Evolutionary conservation across 2,797 vertebrate species (phyloP).

Genomic region (Orientallactaga sibirica): DNA sequence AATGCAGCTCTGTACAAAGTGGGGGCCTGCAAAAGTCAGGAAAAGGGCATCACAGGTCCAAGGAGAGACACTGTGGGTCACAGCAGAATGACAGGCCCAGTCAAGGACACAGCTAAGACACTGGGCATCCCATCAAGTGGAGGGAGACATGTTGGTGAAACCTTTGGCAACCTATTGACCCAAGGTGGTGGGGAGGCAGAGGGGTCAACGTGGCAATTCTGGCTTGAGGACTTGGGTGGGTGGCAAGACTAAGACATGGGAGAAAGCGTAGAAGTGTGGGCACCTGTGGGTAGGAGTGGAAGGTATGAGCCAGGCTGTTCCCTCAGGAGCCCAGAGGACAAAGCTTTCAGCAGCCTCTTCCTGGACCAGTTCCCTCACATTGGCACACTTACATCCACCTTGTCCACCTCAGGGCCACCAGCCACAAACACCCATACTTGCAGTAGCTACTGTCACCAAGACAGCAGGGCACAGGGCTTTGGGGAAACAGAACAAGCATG

Average conservation of each 20-base stretch:
- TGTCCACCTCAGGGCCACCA: neutral
- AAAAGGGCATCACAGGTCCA: fast-evolving
- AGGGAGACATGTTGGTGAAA: neutral
- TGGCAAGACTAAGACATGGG: neutral
- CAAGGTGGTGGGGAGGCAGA: neutral
- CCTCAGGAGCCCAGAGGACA: neutral
- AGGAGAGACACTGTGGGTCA: neutral
- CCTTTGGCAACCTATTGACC: neutral
- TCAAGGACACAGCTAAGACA: neutral
- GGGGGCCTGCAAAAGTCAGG: too few relatives aligned
- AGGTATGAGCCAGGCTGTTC: neutral
- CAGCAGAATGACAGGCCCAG: too few relatives aligned
- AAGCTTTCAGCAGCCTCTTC: neutral
- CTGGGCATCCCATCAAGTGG: neutral
- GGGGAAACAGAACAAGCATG: neutral
- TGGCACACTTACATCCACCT: fast-evolving
- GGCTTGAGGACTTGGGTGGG: neutral
- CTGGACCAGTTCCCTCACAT: fast-evolving
- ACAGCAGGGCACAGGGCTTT: neutral
- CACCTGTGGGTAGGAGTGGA: fast-evolving
- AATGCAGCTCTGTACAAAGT: fast-evolving
- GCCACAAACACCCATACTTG: fast-evolving
- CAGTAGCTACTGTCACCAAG: neutral
- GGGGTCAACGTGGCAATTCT: neutral
- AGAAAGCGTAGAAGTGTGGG: neutral